These are phyloP conservation scores for Lepidurus apus DNA, from an alignment of 1,140 invertebrate species.

Conservation along the genomic window DNA sequence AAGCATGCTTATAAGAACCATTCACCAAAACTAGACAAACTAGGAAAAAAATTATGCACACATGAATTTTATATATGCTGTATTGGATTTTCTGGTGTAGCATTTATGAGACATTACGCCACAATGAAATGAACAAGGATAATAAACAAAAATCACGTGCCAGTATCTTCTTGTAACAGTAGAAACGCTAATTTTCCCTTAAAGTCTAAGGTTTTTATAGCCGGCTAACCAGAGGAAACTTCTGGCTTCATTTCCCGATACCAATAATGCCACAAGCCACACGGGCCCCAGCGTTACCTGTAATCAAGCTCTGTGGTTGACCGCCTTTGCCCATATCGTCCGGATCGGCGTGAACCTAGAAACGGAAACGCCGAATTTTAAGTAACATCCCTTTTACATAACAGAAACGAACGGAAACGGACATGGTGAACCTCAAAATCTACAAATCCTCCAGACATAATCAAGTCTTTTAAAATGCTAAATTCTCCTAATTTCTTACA, in stretches of 20 bases:
- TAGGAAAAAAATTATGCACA: neutral
- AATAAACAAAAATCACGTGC: slow-evolving; percentile 18
- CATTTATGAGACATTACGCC: neutral
- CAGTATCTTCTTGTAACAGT: neutral
- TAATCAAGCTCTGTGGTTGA: slow-evolving; percentile 87
- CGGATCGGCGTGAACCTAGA: slow-evolving; percentile 75
- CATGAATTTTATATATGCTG: slow-evolving; percentile 22
- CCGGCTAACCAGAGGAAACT: neutral
- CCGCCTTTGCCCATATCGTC: slow-evolving; percentile 93
- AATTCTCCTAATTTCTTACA: no score
- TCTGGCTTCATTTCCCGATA: slow-evolving; percentile 4
- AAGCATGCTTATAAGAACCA: neutral
- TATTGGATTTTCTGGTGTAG: slow-evolving; percentile 1
- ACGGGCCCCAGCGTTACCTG: slow-evolving; percentile 93
- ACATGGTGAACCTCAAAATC: slow-evolving; percentile 27
- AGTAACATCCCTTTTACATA: neutral
- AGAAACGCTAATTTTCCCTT: neutral
- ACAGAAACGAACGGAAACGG: neutral
- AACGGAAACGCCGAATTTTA: slow-evolving; percentile 26
- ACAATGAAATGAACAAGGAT: neutral
- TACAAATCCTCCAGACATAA: no score
- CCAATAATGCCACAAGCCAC: slow-evolving; percentile 97
- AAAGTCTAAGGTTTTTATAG: neutral
- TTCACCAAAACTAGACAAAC: slow-evolving; percentile 8
- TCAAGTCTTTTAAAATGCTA: no score